Evolutionary conservation across 2,888 invertebrate species (phyloP).

Genomic region (Eupithecia subfuscata): DNA sequence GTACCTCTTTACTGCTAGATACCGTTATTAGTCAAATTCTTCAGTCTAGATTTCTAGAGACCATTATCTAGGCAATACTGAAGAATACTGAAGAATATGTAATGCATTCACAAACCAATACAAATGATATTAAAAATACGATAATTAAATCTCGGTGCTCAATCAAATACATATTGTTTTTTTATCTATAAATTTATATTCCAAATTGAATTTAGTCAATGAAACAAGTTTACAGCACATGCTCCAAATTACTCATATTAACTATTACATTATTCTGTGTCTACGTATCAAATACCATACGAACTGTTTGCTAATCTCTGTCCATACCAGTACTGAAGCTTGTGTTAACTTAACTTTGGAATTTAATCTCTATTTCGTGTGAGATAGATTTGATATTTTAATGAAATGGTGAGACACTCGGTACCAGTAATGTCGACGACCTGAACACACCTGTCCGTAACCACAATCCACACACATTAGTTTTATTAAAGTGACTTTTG

Average conservation of each 20-base stretch:
- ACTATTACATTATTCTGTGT: slow-evolving; percentile 17
- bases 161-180: slow-evolving; percentile 24
- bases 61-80: background rate
- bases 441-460: slow-evolving; percentile 67
- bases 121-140: background rate
- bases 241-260: slow-evolving; percentile 25
- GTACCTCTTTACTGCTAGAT: too few relatives aligned
- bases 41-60: too few relatives aligned
- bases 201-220: slow-evolving; percentile 31
- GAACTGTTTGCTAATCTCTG: background rate
- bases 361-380: slow-evolving; percentile 18
- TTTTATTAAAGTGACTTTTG: slow-evolving; percentile 49
- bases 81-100: background rate
- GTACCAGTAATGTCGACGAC: slow-evolving; percentile 66
- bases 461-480: slow-evolving; percentile 64
- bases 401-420: slow-evolving; percentile 43
- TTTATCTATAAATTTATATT: slow-evolving; percentile 25
- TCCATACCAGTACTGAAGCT: slow-evolving; percentile 24
- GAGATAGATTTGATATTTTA: slow-evolving; percentile 39
- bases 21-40: too few relatives aligned
- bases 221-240: slow-evolving; percentile 36
- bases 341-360: slow-evolving; percentile 20
- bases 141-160: background rate
- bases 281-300: slow-evolving; percentile 13
- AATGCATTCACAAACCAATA: background rate